These are phyloP conservation scores for Hybos culiciformis DNA, from an alignment of 2,888 invertebrate genomes.

Conservation along the genomic window DNA sequence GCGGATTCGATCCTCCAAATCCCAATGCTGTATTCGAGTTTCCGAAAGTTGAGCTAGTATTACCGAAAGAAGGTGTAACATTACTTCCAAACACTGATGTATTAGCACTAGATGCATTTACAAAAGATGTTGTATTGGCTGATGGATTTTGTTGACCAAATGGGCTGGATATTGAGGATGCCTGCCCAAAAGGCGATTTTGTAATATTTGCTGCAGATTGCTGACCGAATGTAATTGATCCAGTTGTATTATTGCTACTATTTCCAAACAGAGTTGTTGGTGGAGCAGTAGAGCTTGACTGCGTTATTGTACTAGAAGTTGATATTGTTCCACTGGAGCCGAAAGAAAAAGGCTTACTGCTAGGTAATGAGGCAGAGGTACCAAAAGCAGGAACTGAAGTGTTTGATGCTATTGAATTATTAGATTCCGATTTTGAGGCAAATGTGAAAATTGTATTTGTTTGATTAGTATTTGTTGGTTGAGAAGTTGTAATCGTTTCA, in stretches of 20 bases:
- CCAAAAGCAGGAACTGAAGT: constrained; percentile 11
- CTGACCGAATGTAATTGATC: constrained; percentile 1
- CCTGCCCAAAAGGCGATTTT: not conserved
- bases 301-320: constrained; percentile 10
- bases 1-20: constrained; percentile 6
- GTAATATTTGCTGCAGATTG: constrained; percentile 11
- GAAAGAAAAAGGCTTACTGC: constrained; percentile 6
- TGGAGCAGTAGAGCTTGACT: constrained; percentile 12
- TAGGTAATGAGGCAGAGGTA: constrained; percentile 5
- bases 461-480: too few species aligned
- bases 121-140: constrained; percentile 9
- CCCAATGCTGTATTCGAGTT: constrained; percentile 15
- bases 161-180: constrained; percentile 3
- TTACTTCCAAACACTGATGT: constrained; percentile 12
- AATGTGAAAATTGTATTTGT: too few species aligned
- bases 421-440: not conserved
- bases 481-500: too few species aligned
- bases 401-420: not conserved
- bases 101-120: constrained; percentile 7
- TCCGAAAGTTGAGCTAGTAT: constrained; percentile 8
- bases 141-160: constrained; percentile 9
- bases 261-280: constrained; percentile 6
- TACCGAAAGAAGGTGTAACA: constrained; percentile 16
- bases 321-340: constrained; percentile 6
- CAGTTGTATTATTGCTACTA: not conserved